A percentile compares a stretch with the other conserved stretches of the same genome.
phyloP scores from a whole-genome alignment of 1,140 invertebrate species.

The Manduca sexta region DNA sequence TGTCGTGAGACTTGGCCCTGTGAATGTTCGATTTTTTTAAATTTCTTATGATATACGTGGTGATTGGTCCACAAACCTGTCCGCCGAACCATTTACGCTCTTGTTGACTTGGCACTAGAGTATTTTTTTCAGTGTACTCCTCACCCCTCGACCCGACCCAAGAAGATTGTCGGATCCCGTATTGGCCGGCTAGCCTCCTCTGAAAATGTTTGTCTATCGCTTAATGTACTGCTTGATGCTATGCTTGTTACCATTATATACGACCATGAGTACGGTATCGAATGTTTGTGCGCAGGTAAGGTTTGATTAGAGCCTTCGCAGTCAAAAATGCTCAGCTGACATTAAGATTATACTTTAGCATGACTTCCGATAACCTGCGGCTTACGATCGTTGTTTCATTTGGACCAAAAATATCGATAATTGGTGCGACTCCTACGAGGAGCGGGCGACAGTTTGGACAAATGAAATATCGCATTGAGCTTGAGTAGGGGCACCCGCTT shows the following conservation, averaged over 20 bases:
- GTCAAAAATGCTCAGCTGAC: slow-evolving; percentile 12
- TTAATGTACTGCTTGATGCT: slow-evolving; percentile 51
- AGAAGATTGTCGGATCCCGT: slow-evolving; percentile 57
- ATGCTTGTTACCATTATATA: slow-evolving; percentile 39
- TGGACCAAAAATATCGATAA: not conserved
- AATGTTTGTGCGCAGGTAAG: slow-evolving; percentile 26
- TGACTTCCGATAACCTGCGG: slow-evolving; percentile 7
- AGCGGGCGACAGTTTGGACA: not conserved
- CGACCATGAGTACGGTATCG: not conserved
- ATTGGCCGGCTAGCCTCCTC: slow-evolving; percentile 67
- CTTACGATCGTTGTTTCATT: slow-evolving; percentile 6
- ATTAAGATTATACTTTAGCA: slow-evolving; percentile 9
- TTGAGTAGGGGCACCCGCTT: not conserved
- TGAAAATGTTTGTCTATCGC: slow-evolving; percentile 48
- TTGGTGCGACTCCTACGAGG: not conserved
- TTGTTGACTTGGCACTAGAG: slow-evolving; percentile 71
- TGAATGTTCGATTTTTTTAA: slow-evolving; percentile 16
- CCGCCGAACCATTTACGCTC: slow-evolving; percentile 52
- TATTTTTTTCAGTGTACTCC: slow-evolving; percentile 73
- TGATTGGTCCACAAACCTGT: slow-evolving; percentile 23
- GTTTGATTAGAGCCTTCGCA: slow-evolving; percentile 1
- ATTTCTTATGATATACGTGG: slow-evolving; percentile 4
- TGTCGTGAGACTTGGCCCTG: slow-evolving; percentile 8
- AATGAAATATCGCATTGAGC: not conserved
- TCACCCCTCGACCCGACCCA: slow-evolving; percentile 63